A percentile compares a stretch with the other conserved stretches of the same genome.
phyloP scores from a whole-genome alignment of 2,113 vertebrate species.

The Lycaon pictus region DNA sequence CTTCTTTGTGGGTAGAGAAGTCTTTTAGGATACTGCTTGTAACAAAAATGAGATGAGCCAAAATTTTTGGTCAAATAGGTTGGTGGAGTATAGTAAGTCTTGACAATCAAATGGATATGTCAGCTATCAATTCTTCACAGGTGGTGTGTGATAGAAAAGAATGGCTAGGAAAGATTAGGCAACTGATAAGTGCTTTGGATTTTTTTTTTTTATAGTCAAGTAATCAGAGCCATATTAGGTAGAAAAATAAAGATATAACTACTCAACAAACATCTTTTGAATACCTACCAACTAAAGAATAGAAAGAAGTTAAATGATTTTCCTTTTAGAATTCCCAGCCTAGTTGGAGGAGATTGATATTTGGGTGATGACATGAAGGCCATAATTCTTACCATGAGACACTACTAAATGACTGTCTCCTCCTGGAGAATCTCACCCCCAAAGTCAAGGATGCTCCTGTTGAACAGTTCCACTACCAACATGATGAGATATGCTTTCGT shows the following conservation, averaged over 20 bases:
- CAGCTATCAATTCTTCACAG: neutral
- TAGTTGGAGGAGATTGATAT: neutral
- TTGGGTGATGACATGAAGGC: neutral
- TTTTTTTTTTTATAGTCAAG: neutral
- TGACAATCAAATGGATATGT: neutral
- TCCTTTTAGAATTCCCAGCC: neutral
- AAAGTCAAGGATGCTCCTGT: neutral
- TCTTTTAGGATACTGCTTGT: neutral
- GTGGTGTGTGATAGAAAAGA: neutral
- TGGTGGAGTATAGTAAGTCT: neutral
- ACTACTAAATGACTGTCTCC: neutral
- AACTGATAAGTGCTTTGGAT: neutral
- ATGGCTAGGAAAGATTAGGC: neutral
- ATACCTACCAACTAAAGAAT: neutral
- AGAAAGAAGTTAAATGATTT: neutral
- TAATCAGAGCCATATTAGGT: neutral
- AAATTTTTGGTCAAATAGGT: neutral
- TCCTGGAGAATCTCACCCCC: neutral
- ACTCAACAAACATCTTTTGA: neutral
- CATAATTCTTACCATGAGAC: neutral
- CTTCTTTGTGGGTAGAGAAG: neutral
- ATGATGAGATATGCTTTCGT: neutral
- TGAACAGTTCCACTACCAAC: neutral
- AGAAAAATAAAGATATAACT: conserved; percentile 10
- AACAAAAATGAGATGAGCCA: neutral